Conservation (phyloP, 1,140 invertebrate genomes). For the Formica selysi region DNA sequence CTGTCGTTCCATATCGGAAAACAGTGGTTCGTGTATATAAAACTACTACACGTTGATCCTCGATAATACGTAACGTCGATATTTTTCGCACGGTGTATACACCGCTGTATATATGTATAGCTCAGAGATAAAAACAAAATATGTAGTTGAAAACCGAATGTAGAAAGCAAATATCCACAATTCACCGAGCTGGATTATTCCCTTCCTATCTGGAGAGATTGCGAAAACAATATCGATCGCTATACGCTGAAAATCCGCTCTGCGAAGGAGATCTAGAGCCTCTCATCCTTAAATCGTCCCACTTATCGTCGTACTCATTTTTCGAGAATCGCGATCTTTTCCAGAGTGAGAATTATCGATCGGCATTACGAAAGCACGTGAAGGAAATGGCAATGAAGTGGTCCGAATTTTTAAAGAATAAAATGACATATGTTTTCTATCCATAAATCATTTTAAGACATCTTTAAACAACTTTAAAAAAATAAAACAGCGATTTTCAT, state of each 20-base stretch:
- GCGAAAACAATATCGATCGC: constrained; percentile 50
- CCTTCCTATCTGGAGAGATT: constrained; percentile 2
- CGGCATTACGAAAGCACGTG: constrained; percentile 20
- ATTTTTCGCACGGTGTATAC: constrained; percentile 32
- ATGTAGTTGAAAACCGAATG: constrained; percentile 52
- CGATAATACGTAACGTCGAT: constrained; percentile 53
- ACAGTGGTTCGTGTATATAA: neutral
- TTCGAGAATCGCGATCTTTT: constrained; percentile 21
- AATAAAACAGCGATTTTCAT: neutral
- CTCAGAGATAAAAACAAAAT: constrained; percentile 50
- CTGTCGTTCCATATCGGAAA: constrained; percentile 30
- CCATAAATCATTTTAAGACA: neutral
- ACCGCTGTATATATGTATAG: neutral
- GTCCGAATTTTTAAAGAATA: neutral
- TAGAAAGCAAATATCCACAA: constrained; percentile 51
- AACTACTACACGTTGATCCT: constrained; percentile 45
- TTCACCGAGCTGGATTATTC: constrained; percentile 38
- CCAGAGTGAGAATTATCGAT: constrained; percentile 41
- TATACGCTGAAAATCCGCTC: constrained; percentile 26
- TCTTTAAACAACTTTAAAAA: neutral
- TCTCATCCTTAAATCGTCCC: constrained; percentile 30
- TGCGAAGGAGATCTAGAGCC: constrained; percentile 10
- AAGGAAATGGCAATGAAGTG: neutral
- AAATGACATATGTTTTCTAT: neutral
- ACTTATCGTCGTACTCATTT: constrained; percentile 34